Base-by-base conservation (phyloP, 2,797 vertebrate species). In the Megaceryle alcyon region DNA sequence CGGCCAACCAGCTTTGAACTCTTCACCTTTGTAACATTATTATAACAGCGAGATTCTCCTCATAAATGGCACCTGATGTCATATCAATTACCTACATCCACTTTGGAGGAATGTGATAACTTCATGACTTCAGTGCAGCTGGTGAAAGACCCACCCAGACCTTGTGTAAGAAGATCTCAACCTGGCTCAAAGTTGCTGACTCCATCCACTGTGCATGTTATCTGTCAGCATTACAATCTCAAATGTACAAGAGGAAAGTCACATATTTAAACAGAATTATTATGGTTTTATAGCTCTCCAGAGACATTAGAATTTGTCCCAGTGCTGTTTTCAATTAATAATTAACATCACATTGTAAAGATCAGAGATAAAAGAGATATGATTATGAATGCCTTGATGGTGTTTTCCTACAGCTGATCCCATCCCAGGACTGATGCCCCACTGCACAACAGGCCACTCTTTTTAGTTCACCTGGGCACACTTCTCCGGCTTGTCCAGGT, bases 1-100 rank as follows among this genome's bases (percentile, higher is more conserved):
- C 43, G 87, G 39, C 84, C 95, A 96, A 91, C 35, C 80, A 94
- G 86, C 84, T 95, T 95, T 31, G 33, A 81, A 37, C 77, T 65
- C 73, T 46, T 17, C 41, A 51, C 71, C 91, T 86, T 60, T 37
- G n/a, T 76, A 53, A 46, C 10, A 4, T 41, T 76, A 54, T 41
- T 33, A 9, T 69, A 86, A 44, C 16, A 82, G 12, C 33, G 44
- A 64, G 15, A 33, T 53, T 82, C 60, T 4, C 23, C 28, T 75
- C 14, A 11, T 46, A 35, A 46, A 41, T 31, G 61, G 17, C 63
- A 82, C 3, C 0, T 18, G 48, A 64, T 18, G 11, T 22, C 35
- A 56, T 86, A 77, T 91, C 81, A 82, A 21, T 39, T 80, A 44
- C 14, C 78, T 15, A 95, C 94, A 85, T 91, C 54, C 84, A 75